phyloP scores from a whole-genome alignment of 2,797 vertebrate genomes.

The Menidia menidia region DNA sequence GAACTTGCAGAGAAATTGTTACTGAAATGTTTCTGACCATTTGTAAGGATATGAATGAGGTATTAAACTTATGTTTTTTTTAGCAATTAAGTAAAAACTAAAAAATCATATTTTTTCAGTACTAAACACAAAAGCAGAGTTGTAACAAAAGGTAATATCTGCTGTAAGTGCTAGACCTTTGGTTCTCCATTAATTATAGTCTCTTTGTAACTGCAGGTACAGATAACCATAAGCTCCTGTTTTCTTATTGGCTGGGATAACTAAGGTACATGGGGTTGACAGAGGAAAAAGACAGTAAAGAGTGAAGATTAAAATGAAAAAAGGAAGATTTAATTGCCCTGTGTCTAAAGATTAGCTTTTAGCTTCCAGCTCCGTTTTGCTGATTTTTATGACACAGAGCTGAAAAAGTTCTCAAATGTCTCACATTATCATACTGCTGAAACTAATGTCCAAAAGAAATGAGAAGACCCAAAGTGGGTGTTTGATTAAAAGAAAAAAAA shows the following conservation, averaged over 20 bases:
- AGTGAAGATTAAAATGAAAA: conserved; percentile 38
- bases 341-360: conserved; percentile 62
- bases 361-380: conserved; percentile 51
- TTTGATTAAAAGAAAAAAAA: conserved; percentile 9
- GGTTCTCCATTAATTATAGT: conserved; percentile 65
- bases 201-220: conserved; percentile 71
- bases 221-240: conserved; percentile 53
- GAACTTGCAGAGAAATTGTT: no score
- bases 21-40: no score
- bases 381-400: conserved; percentile 65
- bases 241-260: conserved; percentile 43
- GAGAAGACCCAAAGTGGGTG: conserved; percentile 19
- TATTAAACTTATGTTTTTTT: conserved; percentile 13
- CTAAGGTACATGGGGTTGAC: conserved; percentile 12
- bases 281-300: conserved; percentile 8
- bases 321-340: conserved; percentile 63
- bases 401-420: conserved; percentile 63
- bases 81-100: conserved; percentile 21
- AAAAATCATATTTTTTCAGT: conserved; percentile 29
- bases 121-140: conserved; percentile 44
- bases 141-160: conserved; percentile 30
- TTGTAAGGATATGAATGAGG: background rate
- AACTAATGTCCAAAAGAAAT: conserved; percentile 45
- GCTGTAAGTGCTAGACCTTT: conserved; percentile 55
- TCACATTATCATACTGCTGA: conserved; percentile 59